phyloP scores from a whole-genome alignment of 2,888 invertebrate species.

The Philonicus albiceps region DNA sequence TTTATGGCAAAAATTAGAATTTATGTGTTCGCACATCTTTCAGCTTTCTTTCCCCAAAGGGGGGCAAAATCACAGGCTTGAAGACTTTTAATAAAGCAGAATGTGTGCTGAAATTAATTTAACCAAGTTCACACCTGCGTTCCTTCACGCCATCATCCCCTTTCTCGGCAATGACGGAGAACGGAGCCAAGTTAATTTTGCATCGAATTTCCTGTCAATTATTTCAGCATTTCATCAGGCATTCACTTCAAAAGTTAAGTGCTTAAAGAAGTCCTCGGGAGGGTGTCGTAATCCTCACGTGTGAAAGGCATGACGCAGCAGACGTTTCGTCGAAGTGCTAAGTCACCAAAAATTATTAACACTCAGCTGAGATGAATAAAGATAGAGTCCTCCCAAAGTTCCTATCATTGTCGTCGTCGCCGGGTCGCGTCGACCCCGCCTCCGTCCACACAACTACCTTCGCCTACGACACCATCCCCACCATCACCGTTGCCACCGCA shows the following conservation, averaged over 20 bases:
- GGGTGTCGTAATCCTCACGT: not conserved
- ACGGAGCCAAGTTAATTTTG: not conserved
- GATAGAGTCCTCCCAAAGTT: slow-evolving; percentile 1
- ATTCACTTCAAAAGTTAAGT: slow-evolving; percentile 5
- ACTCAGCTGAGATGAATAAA: slow-evolving; percentile 15
- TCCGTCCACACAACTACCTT: too few relatives aligned
- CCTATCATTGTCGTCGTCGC: not conserved
- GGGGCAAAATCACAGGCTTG: not conserved
- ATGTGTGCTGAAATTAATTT: not conserved
- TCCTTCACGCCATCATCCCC: not conserved
- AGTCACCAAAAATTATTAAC: slow-evolving; percentile 15
- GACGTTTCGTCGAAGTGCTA: slow-evolving; percentile 1
- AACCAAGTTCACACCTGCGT: not conserved
- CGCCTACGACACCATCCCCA: not conserved
- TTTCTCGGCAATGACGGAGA: not conserved
- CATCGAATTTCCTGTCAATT: slow-evolving; percentile 1
- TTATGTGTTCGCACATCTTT: not conserved
- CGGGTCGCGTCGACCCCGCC: not conserved
- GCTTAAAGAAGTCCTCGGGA: not conserved
- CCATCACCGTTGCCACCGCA: not conserved
- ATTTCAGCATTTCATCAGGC: slow-evolving; percentile 2
- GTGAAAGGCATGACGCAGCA: slow-evolving; percentile 2
- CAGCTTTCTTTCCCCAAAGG: not conserved
- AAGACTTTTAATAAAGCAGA: not conserved
- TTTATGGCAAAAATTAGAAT: not conserved